phyloP scores from a whole-genome alignment of 1,140 invertebrate genomes.

The Piezodorus guildinii region DNA sequence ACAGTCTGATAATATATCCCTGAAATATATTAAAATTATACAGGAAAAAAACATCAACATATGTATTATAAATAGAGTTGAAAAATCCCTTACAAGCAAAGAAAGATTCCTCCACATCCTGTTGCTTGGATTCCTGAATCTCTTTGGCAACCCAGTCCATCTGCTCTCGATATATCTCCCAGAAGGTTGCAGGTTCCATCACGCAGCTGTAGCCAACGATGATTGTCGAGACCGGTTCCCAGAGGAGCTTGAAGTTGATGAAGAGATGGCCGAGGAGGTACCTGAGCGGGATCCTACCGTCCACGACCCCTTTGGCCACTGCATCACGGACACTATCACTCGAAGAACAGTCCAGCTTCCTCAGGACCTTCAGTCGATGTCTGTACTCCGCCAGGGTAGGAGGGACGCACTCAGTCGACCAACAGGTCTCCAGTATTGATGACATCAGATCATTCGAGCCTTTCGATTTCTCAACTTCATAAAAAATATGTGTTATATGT shows the following conservation, averaged over 20 bases:
- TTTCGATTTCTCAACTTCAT: conserved; percentile 47
- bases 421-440: conserved; percentile 50
- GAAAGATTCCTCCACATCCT: no score
- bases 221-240: conserved; percentile 67
- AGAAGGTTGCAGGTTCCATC: conserved; percentile 56
- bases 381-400: conserved; percentile 62
- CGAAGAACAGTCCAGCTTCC: conserved; percentile 45
- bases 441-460: conserved; percentile 29
- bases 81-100: no score
- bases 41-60: no score
- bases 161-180: conserved; percentile 56
- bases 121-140: background rate
- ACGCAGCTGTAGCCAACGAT: conserved; percentile 57
- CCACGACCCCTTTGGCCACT: background rate
- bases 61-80: no score
- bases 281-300: conserved; percentile 42
- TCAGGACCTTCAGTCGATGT: conserved; percentile 57
- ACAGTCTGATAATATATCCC: no score
- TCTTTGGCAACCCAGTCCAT: conserved; percentile 35
- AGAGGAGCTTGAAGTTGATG: conserved; percentile 77
- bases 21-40: no score
- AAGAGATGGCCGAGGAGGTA: conserved; percentile 73
- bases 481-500: conserved; percentile 56
- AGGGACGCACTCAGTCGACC: conserved; percentile 53
- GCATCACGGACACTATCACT: conserved; percentile 4